Evolutionary conservation across 2,888 invertebrate genomes (phyloP).

Genomic region (Eupithecia exiguata): DNA sequence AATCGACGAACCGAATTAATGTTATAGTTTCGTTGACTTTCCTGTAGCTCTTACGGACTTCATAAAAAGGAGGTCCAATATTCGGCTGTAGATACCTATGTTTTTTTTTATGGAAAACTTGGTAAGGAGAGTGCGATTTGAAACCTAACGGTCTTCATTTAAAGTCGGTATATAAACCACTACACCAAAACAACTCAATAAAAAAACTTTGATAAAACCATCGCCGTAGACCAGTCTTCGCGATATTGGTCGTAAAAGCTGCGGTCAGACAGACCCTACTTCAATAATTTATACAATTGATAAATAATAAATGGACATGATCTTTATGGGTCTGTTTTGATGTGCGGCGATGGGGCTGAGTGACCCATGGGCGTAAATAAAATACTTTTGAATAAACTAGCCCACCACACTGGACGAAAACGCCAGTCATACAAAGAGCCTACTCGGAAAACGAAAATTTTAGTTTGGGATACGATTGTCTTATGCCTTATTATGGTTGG

Average conservation of each 20-base stretch:
- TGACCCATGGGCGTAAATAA: slow-evolving; percentile 29
- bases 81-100: no score
- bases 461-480: no score
- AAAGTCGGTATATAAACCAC: background rate
- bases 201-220: slow-evolving; percentile 4
- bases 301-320: slow-evolving; percentile 76
- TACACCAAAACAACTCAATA: background rate
- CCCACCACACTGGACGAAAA: background rate
- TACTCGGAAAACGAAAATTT: no score
- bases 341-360: slow-evolving; percentile 57
- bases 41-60: no score
- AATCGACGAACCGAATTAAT: background rate
- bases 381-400: slow-evolving; percentile 6
- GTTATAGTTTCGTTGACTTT: no score
- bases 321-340: slow-evolving; percentile 50
- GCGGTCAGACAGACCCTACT: slow-evolving; percentile 44
- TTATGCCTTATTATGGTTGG: no score
- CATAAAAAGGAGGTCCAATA: no score
- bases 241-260: slow-evolving; percentile 65
- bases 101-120: no score
- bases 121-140: no score
- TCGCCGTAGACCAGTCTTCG: background rate
- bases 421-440: no score
- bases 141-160: background rate
- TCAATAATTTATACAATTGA: slow-evolving; percentile 83